phyloP scores from a whole-genome alignment of 2,113 vertebrate species.

The Aptenodytes forsteri region DNA sequence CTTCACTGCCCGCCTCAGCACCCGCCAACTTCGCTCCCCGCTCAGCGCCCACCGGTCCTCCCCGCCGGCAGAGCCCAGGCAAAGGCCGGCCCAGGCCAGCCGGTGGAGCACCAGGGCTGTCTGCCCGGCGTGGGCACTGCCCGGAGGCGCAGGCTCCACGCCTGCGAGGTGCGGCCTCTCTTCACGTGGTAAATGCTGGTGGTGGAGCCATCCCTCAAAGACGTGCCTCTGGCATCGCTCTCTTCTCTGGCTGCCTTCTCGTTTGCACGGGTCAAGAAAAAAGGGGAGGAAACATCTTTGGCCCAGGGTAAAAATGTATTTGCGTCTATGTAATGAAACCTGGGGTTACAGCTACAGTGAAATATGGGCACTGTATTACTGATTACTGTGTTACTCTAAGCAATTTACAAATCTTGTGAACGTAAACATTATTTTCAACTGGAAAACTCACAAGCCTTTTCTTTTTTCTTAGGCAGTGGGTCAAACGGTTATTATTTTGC shows the following conservation, averaged over 20 bases:
- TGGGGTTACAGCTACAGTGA: neutral
- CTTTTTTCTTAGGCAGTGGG: neutral
- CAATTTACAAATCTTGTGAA: neutral
- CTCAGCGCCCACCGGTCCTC: neutral
- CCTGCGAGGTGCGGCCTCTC: neutral
- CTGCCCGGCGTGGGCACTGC: neutral
- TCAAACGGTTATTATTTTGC: neutral
- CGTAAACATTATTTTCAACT: neutral
- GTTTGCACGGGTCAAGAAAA: fast-evolving
- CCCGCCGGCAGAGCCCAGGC: too few relatives aligned
- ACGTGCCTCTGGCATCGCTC: neutral
- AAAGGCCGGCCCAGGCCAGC: too few relatives aligned
- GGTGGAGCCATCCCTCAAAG: neutral
- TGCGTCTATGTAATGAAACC: fast-evolving
- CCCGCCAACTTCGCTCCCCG: neutral
- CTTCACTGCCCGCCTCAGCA: too few relatives aligned
- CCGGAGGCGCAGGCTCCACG: neutral
- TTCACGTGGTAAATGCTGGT: fast-evolving
- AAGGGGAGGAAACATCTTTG: neutral
- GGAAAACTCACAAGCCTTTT: neutral
- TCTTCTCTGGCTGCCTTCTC: neutral
- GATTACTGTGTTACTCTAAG: neutral
- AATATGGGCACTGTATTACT: neutral
- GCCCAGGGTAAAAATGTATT: neutral
- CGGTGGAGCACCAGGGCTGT: too few relatives aligned